Percentiles rank a stretch among this genome's conserved stretches.
Evolutionary conservation across 2,888 invertebrate genomes (phyloP).

Genomic region (Aquatica leii): DNA sequence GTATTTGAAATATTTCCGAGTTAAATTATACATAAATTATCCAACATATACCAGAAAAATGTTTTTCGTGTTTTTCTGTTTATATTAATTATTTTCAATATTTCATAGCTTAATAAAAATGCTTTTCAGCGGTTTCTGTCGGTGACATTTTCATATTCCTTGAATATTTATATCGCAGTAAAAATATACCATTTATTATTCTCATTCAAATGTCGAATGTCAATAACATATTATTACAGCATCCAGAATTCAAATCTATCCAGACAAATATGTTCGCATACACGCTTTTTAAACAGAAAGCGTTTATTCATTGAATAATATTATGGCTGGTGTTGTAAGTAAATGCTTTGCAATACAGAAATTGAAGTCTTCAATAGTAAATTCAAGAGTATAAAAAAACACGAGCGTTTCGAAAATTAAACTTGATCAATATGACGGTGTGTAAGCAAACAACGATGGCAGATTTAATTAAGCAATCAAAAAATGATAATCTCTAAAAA

Average conservation of each 20-base stretch:
- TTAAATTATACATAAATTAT: conserved; percentile 33
- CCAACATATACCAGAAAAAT: conserved; percentile 28
- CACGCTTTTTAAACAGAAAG: conserved; percentile 13
- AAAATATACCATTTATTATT: conserved; percentile 39
- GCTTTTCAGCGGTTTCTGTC: conserved; percentile 51
- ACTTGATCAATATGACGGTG: too few species aligned
- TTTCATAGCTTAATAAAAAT: conserved; percentile 45
- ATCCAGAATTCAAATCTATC: conserved; percentile 32
- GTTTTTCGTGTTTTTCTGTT: conserved; percentile 34
- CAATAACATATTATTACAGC: conserved; percentile 35
- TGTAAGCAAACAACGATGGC: too few species aligned
- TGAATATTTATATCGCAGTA: conserved; percentile 49
- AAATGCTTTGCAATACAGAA: too few species aligned
- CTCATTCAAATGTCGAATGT: conserved; percentile 35
- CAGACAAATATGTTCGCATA: conserved; percentile 23
- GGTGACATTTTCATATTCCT: conserved; percentile 52
- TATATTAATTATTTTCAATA: conserved; percentile 44
- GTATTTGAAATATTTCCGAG: conserved; percentile 12
- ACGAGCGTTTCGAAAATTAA: too few species aligned
- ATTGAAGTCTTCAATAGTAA: too few species aligned
- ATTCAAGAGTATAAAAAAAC: too few species aligned
- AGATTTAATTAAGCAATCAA: too few species aligned
- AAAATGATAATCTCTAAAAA: too few species aligned
- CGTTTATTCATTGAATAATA: conserved; percentile 4
- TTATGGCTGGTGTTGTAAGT: neutral